Percentiles rank a stretch among this genome's conserved stretches.
Evolutionary conservation across 2,888 invertebrate species (phyloP).

Genomic region (Caprella mutica): DNA sequence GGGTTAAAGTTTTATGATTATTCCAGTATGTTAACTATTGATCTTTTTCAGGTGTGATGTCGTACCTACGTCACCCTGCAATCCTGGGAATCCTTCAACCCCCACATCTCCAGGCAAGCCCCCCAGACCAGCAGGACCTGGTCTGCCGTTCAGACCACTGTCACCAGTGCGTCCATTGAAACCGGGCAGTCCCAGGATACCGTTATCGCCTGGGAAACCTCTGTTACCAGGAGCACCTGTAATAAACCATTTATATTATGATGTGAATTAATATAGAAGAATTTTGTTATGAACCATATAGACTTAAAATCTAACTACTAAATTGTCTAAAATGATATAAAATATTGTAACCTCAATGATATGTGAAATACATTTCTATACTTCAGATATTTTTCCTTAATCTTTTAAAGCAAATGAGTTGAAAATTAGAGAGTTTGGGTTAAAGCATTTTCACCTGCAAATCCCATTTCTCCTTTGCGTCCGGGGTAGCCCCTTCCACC

Average conservation of each 20-base stretch:
- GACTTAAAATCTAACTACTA: no score
- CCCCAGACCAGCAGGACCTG: slow-evolving; percentile 37
- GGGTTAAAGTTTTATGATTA: no score
- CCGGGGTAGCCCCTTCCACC: slow-evolving; percentile 46
- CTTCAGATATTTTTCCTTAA: no score
- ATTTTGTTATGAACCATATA: no score
- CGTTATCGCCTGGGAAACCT: slow-evolving; percentile 38
- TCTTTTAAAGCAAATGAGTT: no score
- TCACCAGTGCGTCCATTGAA: slow-evolving; percentile 39
- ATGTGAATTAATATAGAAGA: no score
- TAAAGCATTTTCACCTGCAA: background rate
- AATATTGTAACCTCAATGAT: no score
- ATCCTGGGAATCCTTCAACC: slow-evolving; percentile 1
- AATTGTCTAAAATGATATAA: no score
- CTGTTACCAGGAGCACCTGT: slow-evolving; percentile 46
- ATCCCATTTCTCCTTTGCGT: slow-evolving; percentile 15
- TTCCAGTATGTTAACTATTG: no score
- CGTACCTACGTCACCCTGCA: background rate
- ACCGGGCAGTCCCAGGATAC: slow-evolving; percentile 40
- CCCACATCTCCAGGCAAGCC: slow-evolving; percentile 14
- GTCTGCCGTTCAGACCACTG: slow-evolving; percentile 36
- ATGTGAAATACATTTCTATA: no score
- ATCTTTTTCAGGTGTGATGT: no score
- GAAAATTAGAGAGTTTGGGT: background rate
- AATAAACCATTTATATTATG: background rate